Evolutionary conservation across 2,797 vertebrate species (phyloP), one percentile per base, ranked within the genome.

Genomic region (Antrozous pallidus): DNA sequence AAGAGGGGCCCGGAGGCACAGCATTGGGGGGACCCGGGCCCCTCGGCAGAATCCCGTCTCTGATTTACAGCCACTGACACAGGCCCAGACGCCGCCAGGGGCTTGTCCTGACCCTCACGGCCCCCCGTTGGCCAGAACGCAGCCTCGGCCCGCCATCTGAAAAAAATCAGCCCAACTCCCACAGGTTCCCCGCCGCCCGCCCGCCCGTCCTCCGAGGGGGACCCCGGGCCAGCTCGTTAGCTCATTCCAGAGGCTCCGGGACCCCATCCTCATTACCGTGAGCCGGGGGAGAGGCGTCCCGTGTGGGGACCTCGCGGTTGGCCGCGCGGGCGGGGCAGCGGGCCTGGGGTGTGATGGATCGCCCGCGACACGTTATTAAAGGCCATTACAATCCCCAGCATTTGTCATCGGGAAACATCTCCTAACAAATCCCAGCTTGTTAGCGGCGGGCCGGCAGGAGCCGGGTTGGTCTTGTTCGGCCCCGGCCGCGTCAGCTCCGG

Each of bases 361-460:
- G 80, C 77, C 47, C 36, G 77, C 49, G 75, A 70, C 91, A 83
- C 94, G 93, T 96, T 95, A 96, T 96, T 94, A 95, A 88, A 94
- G 86, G 71, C 88, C 78, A 96, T 97, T 96, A 96, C 94, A 91
- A 94, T 94, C 87, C 87, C 83, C 63, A 96, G 79, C 94, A 96
- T 97, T 96, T 95, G 93, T 97, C 94, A 96, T 90, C 90, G 54
- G 95, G 95, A 95, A 97, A 71, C 77, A 83, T 26, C 47, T 96
- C 42, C 92, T 95, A 92, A 93, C 91, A 90, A 91, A 91, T 74
- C 79, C 78, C 93, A 56, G 92, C 38, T 95, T 95, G 96, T 97
- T 87, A 89, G 93, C 95, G 83, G 13, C 63, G 94, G 87, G 82
- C 61, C 94, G 33, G 70, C 95, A n/a, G 94, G 94, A 97, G 90